These are phyloP conservation scores for Dolichallabes microphthalmus DNA, from an alignment of 2,113 vertebrate species.

Conservation along the genomic window DNA sequence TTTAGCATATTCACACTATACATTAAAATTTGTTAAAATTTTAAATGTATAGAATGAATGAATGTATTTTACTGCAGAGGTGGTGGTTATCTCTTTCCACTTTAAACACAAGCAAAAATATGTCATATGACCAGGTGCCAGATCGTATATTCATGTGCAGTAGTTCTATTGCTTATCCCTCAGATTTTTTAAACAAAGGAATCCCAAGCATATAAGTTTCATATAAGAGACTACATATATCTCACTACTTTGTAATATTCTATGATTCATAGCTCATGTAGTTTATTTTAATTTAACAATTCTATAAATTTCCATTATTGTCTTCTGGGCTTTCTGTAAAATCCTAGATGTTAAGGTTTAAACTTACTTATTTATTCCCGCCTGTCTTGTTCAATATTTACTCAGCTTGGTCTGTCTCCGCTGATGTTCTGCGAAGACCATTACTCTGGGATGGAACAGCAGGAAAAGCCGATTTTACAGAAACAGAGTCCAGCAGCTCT, in stretches of 20 bases:
- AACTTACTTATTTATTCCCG: background rate
- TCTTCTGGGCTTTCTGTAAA: background rate
- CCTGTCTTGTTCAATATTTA: constrained; percentile 13
- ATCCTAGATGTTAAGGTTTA: background rate
- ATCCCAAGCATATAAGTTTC: background rate
- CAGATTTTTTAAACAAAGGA: background rate
- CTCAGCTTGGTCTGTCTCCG: constrained; percentile 85
- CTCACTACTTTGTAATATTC: background rate
- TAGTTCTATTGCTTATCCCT: background rate
- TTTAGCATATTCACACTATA: background rate
- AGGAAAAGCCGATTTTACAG: constrained; percentile 29
- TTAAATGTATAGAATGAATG: too few species aligned
- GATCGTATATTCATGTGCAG: background rate
- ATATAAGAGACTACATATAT: background rate
- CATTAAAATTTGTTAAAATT: background rate
- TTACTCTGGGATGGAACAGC: constrained; percentile 33
- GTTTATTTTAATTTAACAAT: background rate
- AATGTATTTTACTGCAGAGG: background rate
- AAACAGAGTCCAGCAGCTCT: constrained; percentile 20
- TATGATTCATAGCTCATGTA: background rate
- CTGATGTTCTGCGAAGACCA: constrained; percentile 78
- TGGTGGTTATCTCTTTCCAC: background rate
- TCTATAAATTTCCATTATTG: background rate
- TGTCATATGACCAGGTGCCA: background rate
- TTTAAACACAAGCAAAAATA: background rate